phyloP scores from a whole-genome alignment of 2,113 vertebrate genomes.

The Nothocercus julius region DNA sequence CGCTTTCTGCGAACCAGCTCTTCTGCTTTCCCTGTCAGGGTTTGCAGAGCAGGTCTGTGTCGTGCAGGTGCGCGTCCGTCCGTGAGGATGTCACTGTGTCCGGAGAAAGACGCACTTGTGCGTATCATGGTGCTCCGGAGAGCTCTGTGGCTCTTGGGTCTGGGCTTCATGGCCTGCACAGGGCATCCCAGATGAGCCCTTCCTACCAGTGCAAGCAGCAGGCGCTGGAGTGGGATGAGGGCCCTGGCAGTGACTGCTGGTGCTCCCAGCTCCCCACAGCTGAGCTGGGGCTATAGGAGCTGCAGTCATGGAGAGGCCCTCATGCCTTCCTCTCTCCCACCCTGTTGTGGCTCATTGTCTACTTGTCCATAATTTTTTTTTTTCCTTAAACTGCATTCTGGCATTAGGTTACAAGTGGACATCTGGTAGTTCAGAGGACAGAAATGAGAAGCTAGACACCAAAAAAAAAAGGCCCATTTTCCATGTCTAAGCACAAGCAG shows the following conservation, averaged over 20 bases:
- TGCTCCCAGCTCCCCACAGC: too few relatives aligned
- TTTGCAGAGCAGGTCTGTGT: not conserved
- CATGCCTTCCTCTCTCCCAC: not conserved
- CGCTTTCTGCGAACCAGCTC: not conserved
- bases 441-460: not conserved
- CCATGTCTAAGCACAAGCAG: not conserved
- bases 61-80: not conserved
- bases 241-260: too few relatives aligned
- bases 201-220: not conserved
- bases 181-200: not conserved
- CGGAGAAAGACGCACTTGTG: accelerated
- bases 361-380: not conserved
- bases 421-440: not conserved
- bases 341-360: not conserved
- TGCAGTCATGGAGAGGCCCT: not conserved
- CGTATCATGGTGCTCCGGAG: too few relatives aligned
- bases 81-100: not conserved
- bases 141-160: not conserved
- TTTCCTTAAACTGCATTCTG: not conserved
- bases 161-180: not conserved
- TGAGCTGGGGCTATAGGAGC: not conserved
- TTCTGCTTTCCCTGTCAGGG: not conserved
- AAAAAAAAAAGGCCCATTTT: not conserved
- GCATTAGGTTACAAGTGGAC: not conserved
- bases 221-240: too few relatives aligned